Evolutionary conservation across 2,888 invertebrate genomes (phyloP).

Genomic region (Plutella xylostella): DNA sequence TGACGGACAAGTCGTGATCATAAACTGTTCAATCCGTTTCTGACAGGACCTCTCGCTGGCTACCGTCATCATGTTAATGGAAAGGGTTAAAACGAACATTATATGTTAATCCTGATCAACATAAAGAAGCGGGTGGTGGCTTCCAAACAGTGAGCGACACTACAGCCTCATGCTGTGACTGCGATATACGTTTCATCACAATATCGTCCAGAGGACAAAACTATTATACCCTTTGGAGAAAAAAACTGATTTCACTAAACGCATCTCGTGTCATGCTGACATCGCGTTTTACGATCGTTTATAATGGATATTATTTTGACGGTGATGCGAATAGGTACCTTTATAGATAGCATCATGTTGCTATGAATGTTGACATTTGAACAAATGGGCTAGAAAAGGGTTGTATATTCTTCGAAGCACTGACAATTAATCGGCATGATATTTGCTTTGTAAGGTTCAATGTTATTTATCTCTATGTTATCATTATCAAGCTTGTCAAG

Average conservation of each 20-base stretch:
- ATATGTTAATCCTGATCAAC: conserved; percentile 45
- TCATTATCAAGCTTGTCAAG: too few species aligned
- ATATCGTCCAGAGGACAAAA: conserved; percentile 46
- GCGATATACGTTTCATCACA: conserved; percentile 56
- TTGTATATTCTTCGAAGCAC: conserved; percentile 37
- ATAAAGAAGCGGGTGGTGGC: conserved; percentile 43
- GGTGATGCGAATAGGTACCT: conserved; percentile 30
- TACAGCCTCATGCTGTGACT: conserved; percentile 52
- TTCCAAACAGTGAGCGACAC: conserved; percentile 50
- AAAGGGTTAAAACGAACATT: conserved; percentile 50
- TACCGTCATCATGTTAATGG: conserved; percentile 28
- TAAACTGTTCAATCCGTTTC: conserved; percentile 32
- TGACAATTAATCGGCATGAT: conserved; percentile 49
- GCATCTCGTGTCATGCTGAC: conserved; percentile 60
- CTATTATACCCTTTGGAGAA: conserved; percentile 45
- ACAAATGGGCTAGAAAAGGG: conserved; percentile 38
- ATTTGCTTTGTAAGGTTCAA: conserved; percentile 16
- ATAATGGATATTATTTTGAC: conserved; percentile 52
- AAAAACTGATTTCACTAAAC: conserved; percentile 38
- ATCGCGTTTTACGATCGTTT: conserved; percentile 59
- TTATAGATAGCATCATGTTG: conserved; percentile 47
- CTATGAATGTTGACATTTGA: conserved; percentile 48
- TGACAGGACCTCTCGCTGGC: conserved; percentile 20
- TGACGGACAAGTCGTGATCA: conserved; percentile 30
- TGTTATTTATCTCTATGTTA: too few species aligned